Base-by-base conservation (phyloP, 1,140 invertebrate genomes). In the Zaprionus camerounensis region DNA sequence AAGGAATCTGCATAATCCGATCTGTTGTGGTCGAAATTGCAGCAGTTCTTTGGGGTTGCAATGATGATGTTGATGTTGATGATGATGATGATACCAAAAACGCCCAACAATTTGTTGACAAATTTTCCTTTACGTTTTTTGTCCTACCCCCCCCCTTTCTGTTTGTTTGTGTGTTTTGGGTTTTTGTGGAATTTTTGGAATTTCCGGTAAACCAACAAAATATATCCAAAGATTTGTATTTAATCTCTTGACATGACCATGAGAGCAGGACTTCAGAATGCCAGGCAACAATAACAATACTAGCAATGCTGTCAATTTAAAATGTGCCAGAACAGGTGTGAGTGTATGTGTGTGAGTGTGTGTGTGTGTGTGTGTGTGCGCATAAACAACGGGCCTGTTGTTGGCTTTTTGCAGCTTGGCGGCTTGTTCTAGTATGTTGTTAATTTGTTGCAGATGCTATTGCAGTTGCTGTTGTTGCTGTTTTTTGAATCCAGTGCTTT, bases 341-440 rank as follows among this genome's bases (percentile, higher is more conserved):
- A 36, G 59, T 49, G 17, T 34, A 46, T 62, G 71, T 58, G 55
- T 41, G 31, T 71, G 78, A 61, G 38, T n/a, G 59, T 28, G 53
- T 44, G 41, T 22, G 55, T 46, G 38, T 46, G 38, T 44, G 41
- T 22, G 55, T 46, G 38, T 46, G 38, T 56, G 38, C 22, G 38
- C 53, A 78, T 80, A 87, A 87, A 82, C 72, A 87, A 86, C 79
- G 82, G 76, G 64, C 80, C 78, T 87, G 80, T 80, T 82, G 82
- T 80, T 78, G 77, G 62, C 77, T 80, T 86, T 82, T 86, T 82
- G 83, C 82, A 80, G 69, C 80, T 82, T 70, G 82, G 67, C 76
- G 70, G 65, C 81, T 71, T 87, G 73, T 56, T 80, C 28, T 44
- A 36, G 56, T 26, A 65, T 82, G 83, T 82, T 86, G 83, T 87